phyloP scores from a whole-genome alignment of 2,797 vertebrate species.

The Premnoplex brunnescens region DNA sequence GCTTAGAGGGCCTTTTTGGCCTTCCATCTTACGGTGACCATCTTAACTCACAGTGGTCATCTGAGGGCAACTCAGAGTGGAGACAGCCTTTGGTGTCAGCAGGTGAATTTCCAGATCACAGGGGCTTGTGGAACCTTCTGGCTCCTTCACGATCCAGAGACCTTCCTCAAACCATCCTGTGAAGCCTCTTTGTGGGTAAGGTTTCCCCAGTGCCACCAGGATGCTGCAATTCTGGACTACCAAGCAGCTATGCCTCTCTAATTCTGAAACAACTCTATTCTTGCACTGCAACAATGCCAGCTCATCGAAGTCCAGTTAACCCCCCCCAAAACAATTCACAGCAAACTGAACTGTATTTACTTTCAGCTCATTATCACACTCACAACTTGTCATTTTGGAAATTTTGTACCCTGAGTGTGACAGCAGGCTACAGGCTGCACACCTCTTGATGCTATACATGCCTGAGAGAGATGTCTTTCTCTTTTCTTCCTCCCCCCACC shows the following conservation, averaged over 20 bases:
- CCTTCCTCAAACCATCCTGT: not conserved
- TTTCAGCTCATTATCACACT: slow-evolving; percentile 70
- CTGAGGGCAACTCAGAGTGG: not conserved
- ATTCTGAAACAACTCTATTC: slow-evolving; percentile 27
- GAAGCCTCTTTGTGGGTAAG: not conserved
- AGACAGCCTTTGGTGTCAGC: not conserved
- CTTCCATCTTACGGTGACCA: not conserved
- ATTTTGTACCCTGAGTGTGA: slow-evolving; percentile 54
- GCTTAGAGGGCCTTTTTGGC: not conserved
- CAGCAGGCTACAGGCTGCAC: slow-evolving; percentile 29
- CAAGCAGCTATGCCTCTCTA: not conserved
- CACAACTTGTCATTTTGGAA: slow-evolving; percentile 56
- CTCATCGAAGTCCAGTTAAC: slow-evolving; percentile 38
- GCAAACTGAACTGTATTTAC: slow-evolving; percentile 53
- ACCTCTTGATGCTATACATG: not conserved
- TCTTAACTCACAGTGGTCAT: not conserved
- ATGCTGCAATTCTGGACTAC: not conserved
- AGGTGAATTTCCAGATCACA: not conserved
- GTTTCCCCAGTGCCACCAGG: not conserved
- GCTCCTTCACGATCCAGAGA: not conserved
- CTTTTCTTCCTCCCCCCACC: rapidly evolving
- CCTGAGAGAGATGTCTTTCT: not conserved
- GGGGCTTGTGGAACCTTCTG: not conserved
- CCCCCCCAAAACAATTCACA: not conserved
- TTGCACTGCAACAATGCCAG: not conserved